phyloP scores from a whole-genome alignment of 2,113 vertebrate species.

The Okapia johnstoni region DNA sequence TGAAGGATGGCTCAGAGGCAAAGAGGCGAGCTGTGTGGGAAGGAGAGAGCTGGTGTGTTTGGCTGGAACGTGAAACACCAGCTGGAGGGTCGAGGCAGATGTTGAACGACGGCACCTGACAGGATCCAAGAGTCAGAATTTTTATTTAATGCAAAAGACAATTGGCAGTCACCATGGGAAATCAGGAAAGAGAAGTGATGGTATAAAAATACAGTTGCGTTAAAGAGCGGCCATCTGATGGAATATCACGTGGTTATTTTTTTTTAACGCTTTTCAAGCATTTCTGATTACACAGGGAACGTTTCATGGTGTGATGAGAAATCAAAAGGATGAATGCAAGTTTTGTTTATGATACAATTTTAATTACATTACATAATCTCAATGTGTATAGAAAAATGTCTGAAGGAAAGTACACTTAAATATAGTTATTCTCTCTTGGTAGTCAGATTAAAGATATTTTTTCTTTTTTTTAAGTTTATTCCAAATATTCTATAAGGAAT shows the following conservation, averaged over 20 bases:
- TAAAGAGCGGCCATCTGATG: background rate
- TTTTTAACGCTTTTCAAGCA: background rate
- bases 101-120: background rate
- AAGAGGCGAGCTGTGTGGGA: background rate
- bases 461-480: background rate
- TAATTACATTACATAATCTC: background rate
- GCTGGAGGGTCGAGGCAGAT: background rate
- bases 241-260: background rate
- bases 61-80: background rate
- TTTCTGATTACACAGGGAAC: background rate
- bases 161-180: background rate
- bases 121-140: background rate
- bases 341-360: background rate
- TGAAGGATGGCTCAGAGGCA: background rate
- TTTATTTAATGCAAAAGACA: conserved; percentile 1
- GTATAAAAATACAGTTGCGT: background rate
- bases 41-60: background rate
- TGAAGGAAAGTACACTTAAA: background rate
- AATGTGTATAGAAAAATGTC: background rate
- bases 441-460: background rate
- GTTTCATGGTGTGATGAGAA: background rate
- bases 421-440: background rate
- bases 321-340: background rate
- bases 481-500: background rate
- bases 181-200: background rate